Percentiles rank a stretch among this genome's conserved stretches.
Conservation (phyloP, 2,797 vertebrate species). For the Hoplostethus mediterraneus region DNA sequence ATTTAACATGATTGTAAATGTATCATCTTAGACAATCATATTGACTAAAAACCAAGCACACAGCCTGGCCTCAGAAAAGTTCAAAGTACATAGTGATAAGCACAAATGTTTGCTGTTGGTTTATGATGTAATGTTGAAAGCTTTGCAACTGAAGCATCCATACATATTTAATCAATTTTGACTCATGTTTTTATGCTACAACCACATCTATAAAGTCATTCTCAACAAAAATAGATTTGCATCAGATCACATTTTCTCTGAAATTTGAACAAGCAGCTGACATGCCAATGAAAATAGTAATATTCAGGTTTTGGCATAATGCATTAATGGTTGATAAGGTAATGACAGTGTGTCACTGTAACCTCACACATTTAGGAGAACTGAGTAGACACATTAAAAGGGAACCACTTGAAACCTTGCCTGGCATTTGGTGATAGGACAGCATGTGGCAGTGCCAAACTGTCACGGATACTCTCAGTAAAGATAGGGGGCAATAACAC, state of each 20-base stretch:
- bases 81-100: constrained; percentile 55
- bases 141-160: constrained; percentile 15
- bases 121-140: constrained; percentile 23
- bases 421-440: too few species aligned
- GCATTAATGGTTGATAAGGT: too few species aligned
- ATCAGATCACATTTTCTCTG: too few species aligned
- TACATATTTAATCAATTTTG: background rate
- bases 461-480: background rate
- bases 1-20: constrained; percentile 6
- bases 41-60: constrained; percentile 43
- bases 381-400: too few species aligned
- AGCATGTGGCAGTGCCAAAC: background rate
- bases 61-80: constrained; percentile 6
- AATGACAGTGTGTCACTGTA: too few species aligned
- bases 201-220: background rate
- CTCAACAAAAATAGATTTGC: too few species aligned
- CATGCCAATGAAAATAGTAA: too few species aligned
- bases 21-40: constrained; percentile 1
- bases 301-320: too few species aligned
- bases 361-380: too few species aligned
- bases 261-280: too few species aligned
- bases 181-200: constrained; percentile 4
- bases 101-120: constrained; percentile 46
- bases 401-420: too few species aligned
- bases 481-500: background rate